Evolutionary conservation across 2,113 vertebrate genomes (phyloP).

Genomic region (Ceyx margarethae): DNA sequence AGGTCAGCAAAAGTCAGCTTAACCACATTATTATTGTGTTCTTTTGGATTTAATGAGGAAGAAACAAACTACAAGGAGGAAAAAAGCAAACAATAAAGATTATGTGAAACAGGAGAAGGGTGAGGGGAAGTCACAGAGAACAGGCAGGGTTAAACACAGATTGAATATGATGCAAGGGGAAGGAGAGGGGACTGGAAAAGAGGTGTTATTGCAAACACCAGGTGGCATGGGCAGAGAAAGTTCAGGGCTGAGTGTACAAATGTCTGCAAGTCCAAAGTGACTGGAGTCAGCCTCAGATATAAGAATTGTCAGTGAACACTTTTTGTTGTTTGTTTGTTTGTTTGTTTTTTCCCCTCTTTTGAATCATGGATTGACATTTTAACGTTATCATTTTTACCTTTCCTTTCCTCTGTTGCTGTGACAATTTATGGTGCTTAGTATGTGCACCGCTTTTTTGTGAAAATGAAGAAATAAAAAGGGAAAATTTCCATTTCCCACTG

Average conservation of each 20-base stretch:
- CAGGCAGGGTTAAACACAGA: background rate
- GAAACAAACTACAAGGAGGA: background rate
- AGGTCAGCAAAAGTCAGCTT: background rate
- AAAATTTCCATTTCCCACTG: background rate
- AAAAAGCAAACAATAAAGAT: background rate
- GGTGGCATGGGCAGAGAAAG: fast-evolving
- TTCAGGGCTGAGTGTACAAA: background rate
- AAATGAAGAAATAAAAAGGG: background rate
- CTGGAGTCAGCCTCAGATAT: background rate
- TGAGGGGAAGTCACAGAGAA: background rate
- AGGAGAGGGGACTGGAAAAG: background rate
- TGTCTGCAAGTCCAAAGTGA: background rate
- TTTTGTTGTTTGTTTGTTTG: too few species aligned
- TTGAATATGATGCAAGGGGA: background rate
- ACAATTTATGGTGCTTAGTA: background rate
- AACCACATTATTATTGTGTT: background rate
- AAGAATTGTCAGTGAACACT: background rate
- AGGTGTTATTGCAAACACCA: fast-evolving
- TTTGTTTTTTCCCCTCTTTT: fast-evolving
- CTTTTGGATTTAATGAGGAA: background rate
- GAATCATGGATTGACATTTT: background rate
- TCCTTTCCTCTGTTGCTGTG: background rate
- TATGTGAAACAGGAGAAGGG: background rate
- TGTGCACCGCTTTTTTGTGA: background rate
- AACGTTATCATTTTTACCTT: background rate